Evolutionary conservation across 2,888 invertebrate genomes (phyloP), one percentile per base, ranked within the genome.

Genomic region (Choristoneura rosaceana): DNA sequence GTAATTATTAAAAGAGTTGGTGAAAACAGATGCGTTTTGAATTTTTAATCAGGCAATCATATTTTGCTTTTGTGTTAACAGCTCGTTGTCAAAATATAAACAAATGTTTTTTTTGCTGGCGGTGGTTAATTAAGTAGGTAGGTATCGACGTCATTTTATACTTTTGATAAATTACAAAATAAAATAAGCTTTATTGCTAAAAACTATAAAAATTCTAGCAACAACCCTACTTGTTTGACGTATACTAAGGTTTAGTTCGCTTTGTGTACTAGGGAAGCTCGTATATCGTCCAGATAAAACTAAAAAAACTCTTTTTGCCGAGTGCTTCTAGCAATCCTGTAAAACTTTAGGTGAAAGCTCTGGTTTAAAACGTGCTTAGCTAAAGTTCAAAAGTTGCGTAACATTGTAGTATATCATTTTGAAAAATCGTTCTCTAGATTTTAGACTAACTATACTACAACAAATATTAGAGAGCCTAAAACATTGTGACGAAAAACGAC

Each of bases 241-340:
- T 58, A 67, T 61, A 62, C 47, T 47, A 58, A 63, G 62, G 55
- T 62, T 71, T 68, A 64, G 64, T 34, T 50, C 62, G 62, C 33
- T 68, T 68, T 41, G 67, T 71, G 65, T 61, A 63, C 71, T 61
- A 61, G 61, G 58, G 50, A 68, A 71, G 63, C 67, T 68, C 71
- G 62, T 59, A 63, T 47, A 63, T 62, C 55, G 47, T 58, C 67
- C 38, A 59, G 67, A 71, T 58, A 71, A 71, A 67, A 71, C 67
- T 62, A 71, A 71, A 71, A 71, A 68, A 59, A 67, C 62, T 58
- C 62, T 62, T 63, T 67, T 68, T 67, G 67, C 62, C 41, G 71
- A 63, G 71, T 43, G 45, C 62, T 71, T 62, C 58, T 8, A 14
- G 55, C 62, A 41, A 63, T 62, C 58, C 62, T 33, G 71, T 41